Percentiles rank a stretch among this genome's conserved stretches.
phyloP scores from a whole-genome alignment of 2,113 vertebrate genomes.

The Mormyrus lacerda region DNA sequence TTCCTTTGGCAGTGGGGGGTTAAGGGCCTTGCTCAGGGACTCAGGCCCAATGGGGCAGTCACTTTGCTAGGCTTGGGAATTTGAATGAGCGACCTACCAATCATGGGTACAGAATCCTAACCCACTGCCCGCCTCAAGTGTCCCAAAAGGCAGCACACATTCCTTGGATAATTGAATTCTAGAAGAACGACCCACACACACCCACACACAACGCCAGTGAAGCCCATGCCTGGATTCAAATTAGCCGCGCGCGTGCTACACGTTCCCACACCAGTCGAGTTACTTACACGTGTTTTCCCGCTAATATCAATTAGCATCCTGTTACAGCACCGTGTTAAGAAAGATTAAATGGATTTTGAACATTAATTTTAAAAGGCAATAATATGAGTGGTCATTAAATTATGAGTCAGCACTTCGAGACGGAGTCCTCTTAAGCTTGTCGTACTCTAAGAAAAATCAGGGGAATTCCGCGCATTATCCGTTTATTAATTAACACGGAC shows the following conservation, averaged over 20 bases:
- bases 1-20: background rate
- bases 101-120: background rate
- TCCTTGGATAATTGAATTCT: background rate
- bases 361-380: slow-evolving; percentile 32
- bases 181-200: too few relatives aligned
- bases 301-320: slow-evolving; percentile 26
- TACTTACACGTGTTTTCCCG: slow-evolving; percentile 26
- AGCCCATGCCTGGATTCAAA: slow-evolving; percentile 24
- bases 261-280: slow-evolving; percentile 12
- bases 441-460: background rate
- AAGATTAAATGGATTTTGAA: slow-evolving; percentile 26
- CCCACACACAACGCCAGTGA: slow-evolving; percentile 17
- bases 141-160: background rate
- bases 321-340: background rate
- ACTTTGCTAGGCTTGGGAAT: background rate
- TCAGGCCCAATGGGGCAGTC: background rate
- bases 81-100: background rate
- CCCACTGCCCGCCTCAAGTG: background rate
- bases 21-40: background rate
- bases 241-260: slow-evolving; percentile 14
- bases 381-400: slow-evolving; percentile 15
- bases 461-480: background rate
- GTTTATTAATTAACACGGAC: background rate
- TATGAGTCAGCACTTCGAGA: slow-evolving; percentile 23
- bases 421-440: slow-evolving; percentile 10